Base-by-base conservation (phyloP, 2,113 vertebrate species). In the Mesembrinibis cayennensis region DNA sequence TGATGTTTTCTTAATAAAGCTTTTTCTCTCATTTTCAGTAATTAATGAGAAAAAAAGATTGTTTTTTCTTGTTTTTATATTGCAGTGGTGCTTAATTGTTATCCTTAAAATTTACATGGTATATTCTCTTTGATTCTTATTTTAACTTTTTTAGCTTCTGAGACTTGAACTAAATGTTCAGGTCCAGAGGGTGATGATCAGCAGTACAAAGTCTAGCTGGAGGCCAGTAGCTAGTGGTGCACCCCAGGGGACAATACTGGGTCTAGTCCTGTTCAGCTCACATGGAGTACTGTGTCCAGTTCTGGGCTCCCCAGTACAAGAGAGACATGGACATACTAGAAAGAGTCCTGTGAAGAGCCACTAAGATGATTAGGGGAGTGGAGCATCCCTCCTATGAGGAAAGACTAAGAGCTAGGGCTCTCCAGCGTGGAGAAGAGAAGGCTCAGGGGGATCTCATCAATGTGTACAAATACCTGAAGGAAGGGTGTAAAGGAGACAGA, bases 201-300 rank as follows among this genome's bases (percentile, higher is more conserved):
- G 12, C 19, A 16, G 11, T 25, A 50, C 4, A 34, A 84, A 53
- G 29, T 20, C 40, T 29, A 22, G 10, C 12, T 58, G 70, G 17
- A 74, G 17, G 27, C 30, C 9, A 32, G 13, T 40, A 76, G 21
- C 36, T 52, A 66, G 22, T 0, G 0, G 6, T 18, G 56, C 58
- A 70, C 3, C 17, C 47, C 62, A 89, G 22, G 0, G 2, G 22
- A 15, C 6, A 30, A 7, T 16, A 27, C 6, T n/a, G 9, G 4
- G 4, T 40, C n/a, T 10, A 10, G 27, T 40, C 20, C 36, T 21
- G 16, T 23, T 40, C 38, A 36, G n/a, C 14, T 85, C 38, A 42
- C 40, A 42, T 82, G 27, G 14, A 66, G 15, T 38, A 38, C 29
- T 30, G 12, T 59, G 36, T 38, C 34, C 13, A n/a, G 2, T 34